phyloP scores from a whole-genome alignment of 2,797 vertebrate genomes.

The Threskiornis aethiopicus region DNA sequence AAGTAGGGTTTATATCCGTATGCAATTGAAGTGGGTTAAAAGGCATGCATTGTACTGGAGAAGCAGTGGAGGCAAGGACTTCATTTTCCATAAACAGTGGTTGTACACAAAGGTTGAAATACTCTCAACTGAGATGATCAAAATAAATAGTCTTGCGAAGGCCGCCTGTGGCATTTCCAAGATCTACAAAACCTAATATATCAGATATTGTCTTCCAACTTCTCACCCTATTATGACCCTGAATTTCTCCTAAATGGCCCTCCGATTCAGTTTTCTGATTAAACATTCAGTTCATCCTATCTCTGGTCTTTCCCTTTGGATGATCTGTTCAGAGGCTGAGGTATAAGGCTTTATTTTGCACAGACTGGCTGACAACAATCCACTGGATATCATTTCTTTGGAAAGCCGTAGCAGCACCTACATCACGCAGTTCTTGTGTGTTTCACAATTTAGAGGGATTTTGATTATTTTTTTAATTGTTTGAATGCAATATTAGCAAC shows the following conservation, averaged over 20 bases:
- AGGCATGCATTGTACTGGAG: not conserved
- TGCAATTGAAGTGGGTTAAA: not conserved
- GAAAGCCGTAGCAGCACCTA: not conserved
- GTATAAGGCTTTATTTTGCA: not conserved
- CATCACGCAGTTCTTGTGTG: fast-evolving
- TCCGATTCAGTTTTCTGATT: not conserved
- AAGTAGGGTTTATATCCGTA: not conserved
- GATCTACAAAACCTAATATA: not conserved
- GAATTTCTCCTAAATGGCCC: not conserved
- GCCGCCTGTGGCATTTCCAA: not conserved
- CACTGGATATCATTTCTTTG: not conserved
- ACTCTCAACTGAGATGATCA: not conserved
- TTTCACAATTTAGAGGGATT: not conserved
- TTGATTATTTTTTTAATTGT: not conserved
- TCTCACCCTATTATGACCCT: fast-evolving
- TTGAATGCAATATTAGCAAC: not conserved
- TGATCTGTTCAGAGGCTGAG: not conserved
- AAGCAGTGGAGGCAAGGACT: not conserved
- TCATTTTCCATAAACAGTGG: not conserved
- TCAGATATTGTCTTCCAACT: not conserved
- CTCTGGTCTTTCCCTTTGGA: not conserved
- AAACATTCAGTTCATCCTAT: not conserved
- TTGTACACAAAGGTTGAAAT: not conserved
- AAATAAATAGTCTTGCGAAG: not conserved
- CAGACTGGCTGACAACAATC: not conserved